Evolutionary conservation across 2,113 vertebrate species (phyloP).

Genomic region (Engraulis encrasicolus): DNA sequence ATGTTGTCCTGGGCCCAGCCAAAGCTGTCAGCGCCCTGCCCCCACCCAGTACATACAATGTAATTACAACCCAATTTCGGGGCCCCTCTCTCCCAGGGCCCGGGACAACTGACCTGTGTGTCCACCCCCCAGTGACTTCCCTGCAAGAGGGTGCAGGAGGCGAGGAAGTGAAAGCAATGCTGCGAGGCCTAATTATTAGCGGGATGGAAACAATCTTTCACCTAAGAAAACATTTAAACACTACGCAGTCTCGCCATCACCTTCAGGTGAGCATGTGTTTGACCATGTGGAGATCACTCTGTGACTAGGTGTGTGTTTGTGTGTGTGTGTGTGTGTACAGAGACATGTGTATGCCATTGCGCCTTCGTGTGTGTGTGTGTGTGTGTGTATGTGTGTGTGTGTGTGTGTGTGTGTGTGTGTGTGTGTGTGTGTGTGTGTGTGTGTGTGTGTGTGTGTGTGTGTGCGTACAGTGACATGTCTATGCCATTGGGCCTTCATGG

Average conservation of each 20-base stretch:
- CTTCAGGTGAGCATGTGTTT: background rate
- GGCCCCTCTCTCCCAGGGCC: no score
- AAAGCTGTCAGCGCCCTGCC: no score
- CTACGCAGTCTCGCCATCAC: constrained; percentile 42
- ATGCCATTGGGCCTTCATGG: background rate
- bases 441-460: background rate
- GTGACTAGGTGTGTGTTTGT: constrained; percentile 13
- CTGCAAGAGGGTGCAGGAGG: constrained; percentile 71
- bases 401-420: constrained; percentile 42
- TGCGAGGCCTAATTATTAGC: constrained; percentile 73
- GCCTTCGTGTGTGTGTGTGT: constrained; percentile 12
- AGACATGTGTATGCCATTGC: background rate
- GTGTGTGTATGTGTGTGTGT: background rate
- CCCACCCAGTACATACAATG: no score
- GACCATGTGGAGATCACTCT: background rate
- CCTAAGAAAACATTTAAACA: constrained; percentile 72
- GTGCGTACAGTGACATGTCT: background rate
- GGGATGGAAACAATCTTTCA: constrained; percentile 75
- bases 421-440: background rate
- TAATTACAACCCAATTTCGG: no score
- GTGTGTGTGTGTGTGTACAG: constrained; percentile 14
- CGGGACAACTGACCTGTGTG: no score
- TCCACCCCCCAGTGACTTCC: no score
- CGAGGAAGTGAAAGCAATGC: constrained; percentile 69
- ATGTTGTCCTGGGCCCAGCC: no score